Percentiles rank a stretch among this genome's conserved stretches.
phyloP scores from a whole-genome alignment of 64 coral and sea anemone species.

The Exaiptasia diaphana region DNA sequence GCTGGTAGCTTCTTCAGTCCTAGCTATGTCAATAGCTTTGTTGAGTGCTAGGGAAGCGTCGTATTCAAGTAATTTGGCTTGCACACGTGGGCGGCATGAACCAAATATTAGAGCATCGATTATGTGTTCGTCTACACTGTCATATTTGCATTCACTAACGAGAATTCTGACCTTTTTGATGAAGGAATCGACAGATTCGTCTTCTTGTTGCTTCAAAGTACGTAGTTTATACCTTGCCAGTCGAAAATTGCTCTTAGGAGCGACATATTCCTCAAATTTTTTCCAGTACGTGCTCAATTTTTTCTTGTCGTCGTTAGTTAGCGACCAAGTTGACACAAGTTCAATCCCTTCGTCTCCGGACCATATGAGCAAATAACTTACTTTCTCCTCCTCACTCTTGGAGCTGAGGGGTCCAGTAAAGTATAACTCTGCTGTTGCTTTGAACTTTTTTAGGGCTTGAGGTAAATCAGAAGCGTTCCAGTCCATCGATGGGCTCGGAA shows the following conservation, averaged over 20 bases:
- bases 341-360: slow-evolving; percentile 50
- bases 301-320: slow-evolving; percentile 15
- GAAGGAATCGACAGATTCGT: slow-evolving; percentile 58
- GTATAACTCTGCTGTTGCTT: slow-evolving; percentile 34
- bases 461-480: slow-evolving; percentile 27
- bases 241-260: slow-evolving; percentile 53
- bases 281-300: slow-evolving; percentile 46
- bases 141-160: slow-evolving; percentile 56
- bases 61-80: slow-evolving; percentile 59
- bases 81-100: slow-evolving; percentile 12
- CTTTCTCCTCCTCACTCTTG: slow-evolving; percentile 41
- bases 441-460: slow-evolving; percentile 57
- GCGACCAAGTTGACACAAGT: slow-evolving; percentile 34
- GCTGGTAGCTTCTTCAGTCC: slow-evolving; percentile 51
- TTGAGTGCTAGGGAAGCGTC: slow-evolving; percentile 39
- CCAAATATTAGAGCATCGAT: slow-evolving; percentile 60
- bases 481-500: slow-evolving; percentile 27
- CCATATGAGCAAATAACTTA: slow-evolving; percentile 51
- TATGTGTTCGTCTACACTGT: slow-evolving; percentile 49
- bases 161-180: slow-evolving; percentile 60
- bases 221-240: slow-evolving; percentile 55
- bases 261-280: slow-evolving; percentile 45
- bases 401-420: slow-evolving; percentile 24
- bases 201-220: slow-evolving; percentile 20
- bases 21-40: slow-evolving; percentile 55